Base-by-base conservation (phyloP, 2,113 vertebrate species). In the Coptodon rendalli region DNA sequence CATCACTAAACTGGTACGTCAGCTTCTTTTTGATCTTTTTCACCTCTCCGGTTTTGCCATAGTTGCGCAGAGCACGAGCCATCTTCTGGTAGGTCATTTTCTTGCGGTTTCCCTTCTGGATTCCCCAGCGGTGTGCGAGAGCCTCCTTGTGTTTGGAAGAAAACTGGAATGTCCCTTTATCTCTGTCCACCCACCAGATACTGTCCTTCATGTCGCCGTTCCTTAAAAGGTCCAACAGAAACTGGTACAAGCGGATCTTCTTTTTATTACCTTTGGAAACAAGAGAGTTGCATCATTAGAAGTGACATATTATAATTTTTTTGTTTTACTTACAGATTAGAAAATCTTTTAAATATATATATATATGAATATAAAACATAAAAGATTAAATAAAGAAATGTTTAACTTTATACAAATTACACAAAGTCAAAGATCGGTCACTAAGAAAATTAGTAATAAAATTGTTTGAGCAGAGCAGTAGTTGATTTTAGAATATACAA, bases 71-170 rank as follows among this genome's bases (percentile, higher is more conserved):
- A 5, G 99, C 99, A 5, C 99, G 96, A 9, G 99, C 99, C 99
- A 99, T 99, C 95, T 99, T 99, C 96, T 99, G 99, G 89, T 99
- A 99, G 89, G 99, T 99, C 99, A 99, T 99, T 95, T 99, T 99
- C 95, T 99, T 99, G 90, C 99, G 98, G 93, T 99, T 99, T 89
- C 99, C 99, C 88, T 99, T 99, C 96, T 99, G 98, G 92, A 99
- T 96, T 82, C 99, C 99, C 99, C 99, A 99, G 94, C 98, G 98
- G 84, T 99, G 96, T 0, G 99, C 99, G 48, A 99, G 85, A 4
- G 96, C 97, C 92, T 99, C 99, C 96, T 99, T 99, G 97, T 99
- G 98, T 95, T 99, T 99, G 90, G 99, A 99, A 8, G 99, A 99
- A 97, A 99, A 99, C 96, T 99, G 98, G 95, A 99, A 99, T 86